Evolutionary conservation across 1,140 invertebrate species (phyloP), one percentile per base, ranked within the genome.

Genomic region (Geopemphigus sp.): DNA sequence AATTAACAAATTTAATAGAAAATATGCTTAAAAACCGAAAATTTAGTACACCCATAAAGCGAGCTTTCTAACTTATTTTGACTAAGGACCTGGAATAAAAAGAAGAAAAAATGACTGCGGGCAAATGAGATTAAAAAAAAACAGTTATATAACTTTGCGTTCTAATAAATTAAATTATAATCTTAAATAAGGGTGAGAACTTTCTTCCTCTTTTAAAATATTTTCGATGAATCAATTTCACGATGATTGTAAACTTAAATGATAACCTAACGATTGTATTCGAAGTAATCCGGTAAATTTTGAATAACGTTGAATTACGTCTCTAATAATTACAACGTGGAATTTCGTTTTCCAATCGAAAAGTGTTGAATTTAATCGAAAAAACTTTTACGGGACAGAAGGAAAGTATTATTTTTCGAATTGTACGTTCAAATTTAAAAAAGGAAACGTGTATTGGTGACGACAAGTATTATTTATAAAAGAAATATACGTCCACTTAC

Each of bases 321-420:
- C 26, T 74, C 39, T 57, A 54, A 57, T n/a, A 57, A 29, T 74
- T 57, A 74, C 54, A 29, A 39, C 26, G 19, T 17, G 26, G 22
- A 39, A n/a, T 57, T 19, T 74, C 54, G n/a, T 29, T 22, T 74
- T 74, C 11, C 19, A n/a, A 45, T 22, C 19, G 72, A 54, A 74
- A 74, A 26, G 29, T 32, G 54, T 74, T 39, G 57, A 74, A 59
- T 59, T 39, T 76, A 76, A 45, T 76, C 45, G 19, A 5, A 76
- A 39, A 57, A 57, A 57, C n/a, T 24, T 32, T 39, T 59, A 59
- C 17, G 29, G 54, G 24, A 76, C 22, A 24, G n/a, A n/a, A 56
- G n/a, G 24, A 76, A 76, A 59, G 24, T 76, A 59, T 59, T 76
- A 19, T 29, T 76, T n/a, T 76, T 76, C 24, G 19, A 59, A 26